Evolutionary conservation across 2,113 vertebrate species (phyloP), one percentile per base, ranked within the genome.

Genomic region (Odontophorus gujanensis): DNA sequence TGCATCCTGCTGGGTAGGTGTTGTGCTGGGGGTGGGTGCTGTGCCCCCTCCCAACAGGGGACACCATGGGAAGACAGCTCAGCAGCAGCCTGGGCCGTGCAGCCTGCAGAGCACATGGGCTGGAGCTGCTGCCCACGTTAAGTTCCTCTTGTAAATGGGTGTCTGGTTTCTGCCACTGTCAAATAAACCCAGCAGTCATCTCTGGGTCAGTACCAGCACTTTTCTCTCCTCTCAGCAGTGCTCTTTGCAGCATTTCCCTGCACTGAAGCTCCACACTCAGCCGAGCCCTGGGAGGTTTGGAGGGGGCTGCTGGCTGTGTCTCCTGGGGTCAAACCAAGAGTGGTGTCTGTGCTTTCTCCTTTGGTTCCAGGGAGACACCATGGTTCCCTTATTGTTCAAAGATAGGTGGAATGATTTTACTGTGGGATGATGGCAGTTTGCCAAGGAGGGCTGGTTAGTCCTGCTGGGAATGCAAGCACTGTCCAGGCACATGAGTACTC

Each of bases 101-200:
- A 42, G n/a, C 58, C 81, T 78, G 36, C 73, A 81, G 59, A 42
- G 4, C 0, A n/a, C 9, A 30, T 73, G 43, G 8, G 6, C 38
- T 71, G 78, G 79, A 43, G 34, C 71, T 55, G 79, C 32, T 85
- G 47, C 55, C 19, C 48, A 5, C 25, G 4, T 69, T 32, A 40
- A 57, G 78, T 66, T 72, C 73, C 51, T 81, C 26, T 22, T 21
- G 1, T 20, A 1, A 0, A 0, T 36, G 51, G 40, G 51, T 77
- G 71, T 58, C 71, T 92, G 76, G 34, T 68, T 61, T 43, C 57
- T 38, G 10, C 75, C 76, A 25, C 62, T 69, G 61, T 78, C 83
- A 95, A 95, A 96, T 94, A 96, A 96, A 40, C 22, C 2, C 68
- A 73, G 45, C 51, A 34, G 48, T 30, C 26, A 48, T 36, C 13